Base-by-base conservation (phyloP, 2,113 vertebrate species). In the Macrotus californicus region DNA sequence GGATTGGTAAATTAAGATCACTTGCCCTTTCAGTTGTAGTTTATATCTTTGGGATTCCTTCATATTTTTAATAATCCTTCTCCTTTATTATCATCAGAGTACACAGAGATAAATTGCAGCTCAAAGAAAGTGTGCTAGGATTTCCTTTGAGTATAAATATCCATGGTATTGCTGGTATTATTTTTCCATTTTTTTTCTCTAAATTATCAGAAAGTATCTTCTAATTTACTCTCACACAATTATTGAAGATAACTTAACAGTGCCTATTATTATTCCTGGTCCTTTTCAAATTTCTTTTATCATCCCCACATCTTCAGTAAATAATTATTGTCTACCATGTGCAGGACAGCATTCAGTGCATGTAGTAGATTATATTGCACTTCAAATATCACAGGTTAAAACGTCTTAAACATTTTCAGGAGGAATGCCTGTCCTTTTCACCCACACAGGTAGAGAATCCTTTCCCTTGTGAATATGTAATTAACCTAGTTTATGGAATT, bases 21-120 rank as follows among this genome's bases (percentile, higher is more conserved):
- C 66, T 96, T 95, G 56, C 29, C 96, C 91, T 96, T 36, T 94
- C 94, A 43, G 11, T 84, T 93, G 14, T 79, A 31, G 26, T 95
- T 96, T 96, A 90, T 85, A 92, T 82, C 67, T 87, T 93, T 94
- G 92, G 67, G 84, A 93, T 93, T 94, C 94, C 56, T 89, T 94
- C 90, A 82, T 94, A 69, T 92, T 95, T 97, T 97, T 86, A 95
- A 93, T 92, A 96, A 96, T 94, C 87, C 36, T 87, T 3, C 50
- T 94, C 86, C 41, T 92, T 96, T 94, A 76, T 96, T 94, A 89
- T 72, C 24, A 89, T 92, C 54, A 61, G 24, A 94, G 46, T 66
- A 31, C 48, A 91, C 26, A 80, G 66, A 95, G 50, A 39, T 67
- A 96, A 92, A 96, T 96, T 93, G 76, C 34, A 95, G 88, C 61